Conservation (phyloP, 1,140 invertebrate genomes). For the Lucilia cuprina region DNA sequence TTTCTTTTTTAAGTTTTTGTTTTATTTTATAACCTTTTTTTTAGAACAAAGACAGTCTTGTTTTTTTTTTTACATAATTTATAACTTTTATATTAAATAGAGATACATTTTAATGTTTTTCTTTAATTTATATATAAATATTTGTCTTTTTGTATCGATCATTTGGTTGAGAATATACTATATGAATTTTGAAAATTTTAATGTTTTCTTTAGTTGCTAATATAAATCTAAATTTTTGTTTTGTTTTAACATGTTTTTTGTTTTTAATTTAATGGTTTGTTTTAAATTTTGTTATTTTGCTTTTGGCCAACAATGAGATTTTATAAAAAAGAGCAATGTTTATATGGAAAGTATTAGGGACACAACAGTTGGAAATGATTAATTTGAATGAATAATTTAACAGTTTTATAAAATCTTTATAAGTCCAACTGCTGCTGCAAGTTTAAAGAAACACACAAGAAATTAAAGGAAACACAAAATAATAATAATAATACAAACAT, state of each 20-base stretch:
- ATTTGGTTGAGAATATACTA: neutral
- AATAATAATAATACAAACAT: too few relatives aligned
- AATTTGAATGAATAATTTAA: too few relatives aligned
- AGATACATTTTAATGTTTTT: neutral
- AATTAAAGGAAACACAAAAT: too few relatives aligned
- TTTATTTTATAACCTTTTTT: conserved; percentile 36
- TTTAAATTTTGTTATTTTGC: neutral
- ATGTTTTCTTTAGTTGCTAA: neutral
- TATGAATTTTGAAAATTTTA: neutral
- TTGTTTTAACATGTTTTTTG: neutral
- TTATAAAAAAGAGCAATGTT: neutral
- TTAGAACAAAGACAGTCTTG: conserved; percentile 58
- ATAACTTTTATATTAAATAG: conserved; percentile 37
- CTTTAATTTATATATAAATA: neutral
- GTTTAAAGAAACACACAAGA: too few relatives aligned
- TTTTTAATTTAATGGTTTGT: neutral
- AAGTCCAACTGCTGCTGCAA: too few relatives aligned
- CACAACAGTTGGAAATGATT: too few relatives aligned
- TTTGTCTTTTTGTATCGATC: neutral
- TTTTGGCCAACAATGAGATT: conserved; percentile 28
- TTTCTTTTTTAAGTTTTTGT: neutral
- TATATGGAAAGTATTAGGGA: neutral
- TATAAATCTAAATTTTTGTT: neutral
- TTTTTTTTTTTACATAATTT: conserved; percentile 45
- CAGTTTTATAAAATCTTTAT: too few relatives aligned